Conservation (phyloP, 2,113 vertebrate species). For the Vombatus ursinus region DNA sequence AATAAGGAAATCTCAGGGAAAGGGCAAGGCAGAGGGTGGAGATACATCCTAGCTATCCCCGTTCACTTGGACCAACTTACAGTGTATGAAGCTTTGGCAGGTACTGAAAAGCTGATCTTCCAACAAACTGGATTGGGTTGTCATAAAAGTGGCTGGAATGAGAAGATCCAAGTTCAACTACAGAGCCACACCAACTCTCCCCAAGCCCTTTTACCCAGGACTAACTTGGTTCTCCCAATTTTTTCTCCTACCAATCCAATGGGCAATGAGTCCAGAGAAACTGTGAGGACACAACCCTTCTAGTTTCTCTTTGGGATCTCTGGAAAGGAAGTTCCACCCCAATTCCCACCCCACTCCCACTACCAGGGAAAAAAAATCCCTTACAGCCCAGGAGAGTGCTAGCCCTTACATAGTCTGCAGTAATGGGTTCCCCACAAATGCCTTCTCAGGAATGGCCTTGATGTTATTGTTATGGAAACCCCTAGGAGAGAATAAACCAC, state of each 20-base stretch:
- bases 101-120: constrained; percentile 95
- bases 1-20: neutral
- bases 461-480: constrained; percentile 98
- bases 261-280: neutral
- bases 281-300: too few species aligned
- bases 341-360: too few species aligned
- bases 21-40: neutral
- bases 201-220: neutral
- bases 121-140: constrained; percentile 98
- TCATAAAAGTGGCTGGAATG: constrained; percentile 94
- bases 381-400: neutral
- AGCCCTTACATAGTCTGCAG: constrained; percentile 95
- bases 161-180: constrained; percentile 62
- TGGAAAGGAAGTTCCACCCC: neutral
- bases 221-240: neutral
- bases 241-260: neutral
- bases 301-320: neutral
- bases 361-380: neutral
- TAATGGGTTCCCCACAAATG: constrained; percentile 95
- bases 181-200: neutral
- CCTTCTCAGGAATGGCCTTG: constrained; percentile 94
- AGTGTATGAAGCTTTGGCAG: constrained; percentile 95
- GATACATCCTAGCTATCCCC: neutral
- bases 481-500: constrained; percentile 82
- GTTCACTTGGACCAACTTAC: constrained; percentile 84